Evolutionary conservation across 2,113 vertebrate genomes (phyloP).

Genomic region (Tupaia tana): DNA sequence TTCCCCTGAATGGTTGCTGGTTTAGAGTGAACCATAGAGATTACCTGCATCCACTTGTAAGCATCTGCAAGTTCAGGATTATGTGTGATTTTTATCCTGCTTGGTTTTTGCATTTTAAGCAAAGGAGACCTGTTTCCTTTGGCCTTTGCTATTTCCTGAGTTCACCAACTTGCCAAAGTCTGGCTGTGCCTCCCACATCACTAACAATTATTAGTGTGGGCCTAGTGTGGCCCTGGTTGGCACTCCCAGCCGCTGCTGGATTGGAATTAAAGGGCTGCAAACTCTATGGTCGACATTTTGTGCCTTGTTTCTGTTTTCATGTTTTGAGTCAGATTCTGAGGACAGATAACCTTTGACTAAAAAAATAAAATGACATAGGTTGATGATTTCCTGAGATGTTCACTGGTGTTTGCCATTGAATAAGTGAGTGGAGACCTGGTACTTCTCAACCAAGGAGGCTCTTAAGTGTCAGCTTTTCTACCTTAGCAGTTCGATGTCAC

Average conservation of each 20-base stretch:
- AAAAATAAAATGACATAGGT: background rate
- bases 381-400: background rate
- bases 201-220: constrained; percentile 47
- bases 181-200: background rate
- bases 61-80: background rate
- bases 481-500: background rate
- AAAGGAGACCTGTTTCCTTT: constrained; percentile 1
- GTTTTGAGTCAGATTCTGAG: background rate
- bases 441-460: background rate
- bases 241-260: background rate
- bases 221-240: background rate
- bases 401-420: background rate
- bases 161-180: background rate
- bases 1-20: background rate
- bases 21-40: background rate
- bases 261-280: background rate
- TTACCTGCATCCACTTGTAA: background rate
- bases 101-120: background rate
- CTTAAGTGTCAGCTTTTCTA: background rate
- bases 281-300: background rate
- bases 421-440: background rate
- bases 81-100: background rate
- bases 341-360: background rate
- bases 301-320: constrained; percentile 3
- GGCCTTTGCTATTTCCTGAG: background rate